Base-by-base conservation (phyloP, 2,797 vertebrate genomes). In the Heterohyrax brucei region DNA sequence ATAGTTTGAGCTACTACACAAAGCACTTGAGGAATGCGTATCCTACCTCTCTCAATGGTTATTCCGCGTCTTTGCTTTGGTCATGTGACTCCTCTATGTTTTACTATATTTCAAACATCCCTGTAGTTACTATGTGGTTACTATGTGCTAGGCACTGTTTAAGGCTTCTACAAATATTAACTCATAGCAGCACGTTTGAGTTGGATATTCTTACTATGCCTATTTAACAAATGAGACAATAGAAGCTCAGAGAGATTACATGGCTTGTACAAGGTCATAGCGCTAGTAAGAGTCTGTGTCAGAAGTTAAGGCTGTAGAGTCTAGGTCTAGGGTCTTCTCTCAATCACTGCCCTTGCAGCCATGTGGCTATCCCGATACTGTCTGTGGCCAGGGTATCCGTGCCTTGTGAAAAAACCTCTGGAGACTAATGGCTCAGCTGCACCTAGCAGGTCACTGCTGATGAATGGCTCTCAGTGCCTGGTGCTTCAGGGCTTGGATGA, bases 1-100 rank as follows among this genome's bases (percentile, higher is more conserved):
- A 76, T 87, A 30, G 53, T 76, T 90, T 93, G 10, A 80, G 53
- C 68, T 76, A 12, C 73, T 84, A 76, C 16, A 79, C 39, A 79
- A 30, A 80, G 68, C 66, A 64, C 44, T 70, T 84, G 76, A 85
- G 33, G 26, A 90, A 75, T 61, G 16, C 26, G 14, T n/a, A 6
- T 9, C 7, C 73, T 14, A 7, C 50, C 30, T 90, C 16, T 12
- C 48, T 56, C 28, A 72, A 83, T 76, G 30, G 39, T 28, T 64
- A 46, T 87, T 82, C 80, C 72, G 70, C 21, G 44, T 5, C 6
- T 78, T 92, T 84, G n/a, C 30, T 87, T 93, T 70, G 50, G 5
- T 90, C 30, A 76, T 44, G 14, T 39, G 59, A 86, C 53, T 87
- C 30, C 3, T 77, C 7, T 59, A 3, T 59, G 39, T 75, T 68